Evolutionary conservation across 2,888 invertebrate species (phyloP).

Genomic region (Mamestra brassicae): DNA sequence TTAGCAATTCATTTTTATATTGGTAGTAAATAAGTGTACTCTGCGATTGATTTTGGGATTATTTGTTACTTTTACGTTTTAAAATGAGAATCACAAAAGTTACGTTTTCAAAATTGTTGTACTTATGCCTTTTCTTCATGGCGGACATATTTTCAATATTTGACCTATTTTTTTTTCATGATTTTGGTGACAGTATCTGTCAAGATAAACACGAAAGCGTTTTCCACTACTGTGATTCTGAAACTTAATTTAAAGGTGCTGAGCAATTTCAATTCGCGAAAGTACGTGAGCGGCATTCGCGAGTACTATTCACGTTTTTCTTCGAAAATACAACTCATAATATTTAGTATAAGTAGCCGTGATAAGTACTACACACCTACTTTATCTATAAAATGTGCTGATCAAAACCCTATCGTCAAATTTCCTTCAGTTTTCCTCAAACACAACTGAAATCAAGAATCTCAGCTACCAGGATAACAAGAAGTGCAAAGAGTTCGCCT

Average conservation of each 20-base stretch:
- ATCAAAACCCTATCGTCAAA: neutral
- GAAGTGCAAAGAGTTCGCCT: slow-evolving; percentile 63
- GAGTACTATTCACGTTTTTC: slow-evolving; percentile 5
- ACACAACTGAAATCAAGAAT: slow-evolving; percentile 42
- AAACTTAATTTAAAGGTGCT: slow-evolving; percentile 8
- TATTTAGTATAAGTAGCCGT: neutral
- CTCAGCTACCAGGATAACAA: slow-evolving; percentile 63
- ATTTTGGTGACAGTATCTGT: neutral
- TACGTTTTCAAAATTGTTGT: neutral
- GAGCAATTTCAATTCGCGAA: slow-evolving; percentile 23
- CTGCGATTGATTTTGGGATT: neutral
- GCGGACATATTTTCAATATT: neutral
- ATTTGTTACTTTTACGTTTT: neutral
- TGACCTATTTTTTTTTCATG: neutral
- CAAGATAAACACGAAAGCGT: neutral
- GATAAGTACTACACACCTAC: slow-evolving; percentile 3
- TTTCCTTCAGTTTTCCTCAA: slow-evolving; percentile 10
- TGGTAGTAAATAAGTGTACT: neutral
- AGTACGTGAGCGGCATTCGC: slow-evolving; percentile 1
- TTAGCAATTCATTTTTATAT: too few relatives aligned
- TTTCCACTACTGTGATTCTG: neutral
- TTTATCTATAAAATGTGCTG: slow-evolving; percentile 7
- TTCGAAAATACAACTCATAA: slow-evolving; percentile 4
- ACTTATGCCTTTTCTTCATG: neutral
- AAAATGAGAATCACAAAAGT: neutral